Evolutionary conservation across 2,888 invertebrate species (phyloP).

Genomic region (Dicyrtoma fusca): DNA sequence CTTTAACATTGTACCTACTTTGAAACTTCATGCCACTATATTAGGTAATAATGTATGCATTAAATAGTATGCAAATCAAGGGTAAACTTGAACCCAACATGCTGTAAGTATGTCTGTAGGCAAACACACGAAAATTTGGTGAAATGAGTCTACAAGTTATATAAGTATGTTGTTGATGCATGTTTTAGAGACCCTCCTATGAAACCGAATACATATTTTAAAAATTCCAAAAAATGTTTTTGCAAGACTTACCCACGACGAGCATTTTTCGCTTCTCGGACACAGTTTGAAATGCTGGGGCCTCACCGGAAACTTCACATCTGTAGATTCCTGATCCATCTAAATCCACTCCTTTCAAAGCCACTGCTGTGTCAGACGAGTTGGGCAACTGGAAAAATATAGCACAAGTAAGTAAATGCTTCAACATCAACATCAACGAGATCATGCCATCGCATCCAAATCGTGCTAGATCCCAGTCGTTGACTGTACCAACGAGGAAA

Average conservation of each 20-base stretch:
- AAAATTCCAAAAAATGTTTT: no score
- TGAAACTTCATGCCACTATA: no score
- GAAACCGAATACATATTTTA: no score
- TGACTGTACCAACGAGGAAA: neutral
- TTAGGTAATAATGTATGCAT: no score
- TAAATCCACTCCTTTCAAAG: constrained; percentile 70
- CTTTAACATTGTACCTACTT: no score
- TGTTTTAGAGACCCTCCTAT: no score
- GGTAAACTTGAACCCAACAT: no score
- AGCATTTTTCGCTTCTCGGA: constrained; percentile 74
- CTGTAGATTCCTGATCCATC: constrained; percentile 75
- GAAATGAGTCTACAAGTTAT: no score
- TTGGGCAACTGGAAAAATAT: constrained; percentile 66
- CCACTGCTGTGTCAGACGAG: constrained; percentile 69
- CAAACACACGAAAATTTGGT: no score
- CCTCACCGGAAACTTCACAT: constrained; percentile 78
- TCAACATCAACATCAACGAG: neutral
- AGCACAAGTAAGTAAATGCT: neutral
- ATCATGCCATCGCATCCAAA: neutral
- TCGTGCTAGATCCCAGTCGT: neutral
- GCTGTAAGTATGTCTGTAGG: no score
- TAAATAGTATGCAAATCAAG: no score
- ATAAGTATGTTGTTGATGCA: no score
- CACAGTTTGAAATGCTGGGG: constrained; percentile 76
- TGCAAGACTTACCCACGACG: constrained; percentile 75